phyloP scores from a whole-genome alignment of 2,888 invertebrate genomes.

The Nomada ruficornis region DNA sequence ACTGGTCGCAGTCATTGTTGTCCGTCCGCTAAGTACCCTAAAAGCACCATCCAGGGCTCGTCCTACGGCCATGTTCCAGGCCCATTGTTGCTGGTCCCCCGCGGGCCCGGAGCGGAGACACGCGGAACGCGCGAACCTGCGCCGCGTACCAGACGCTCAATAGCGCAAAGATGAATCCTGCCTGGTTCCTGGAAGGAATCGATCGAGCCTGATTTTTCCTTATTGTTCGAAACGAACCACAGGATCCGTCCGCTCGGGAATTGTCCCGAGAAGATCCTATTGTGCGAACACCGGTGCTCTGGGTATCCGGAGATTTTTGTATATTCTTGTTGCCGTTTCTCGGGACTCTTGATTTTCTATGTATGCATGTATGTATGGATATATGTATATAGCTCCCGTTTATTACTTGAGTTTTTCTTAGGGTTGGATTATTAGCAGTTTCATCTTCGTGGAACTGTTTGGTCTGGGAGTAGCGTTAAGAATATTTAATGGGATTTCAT shows the following conservation, averaged over 20 bases:
- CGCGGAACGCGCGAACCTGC: conserved; percentile 29
- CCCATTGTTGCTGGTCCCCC: conserved; percentile 43
- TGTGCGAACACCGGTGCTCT: conserved; percentile 14
- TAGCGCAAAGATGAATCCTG: conserved; percentile 46
- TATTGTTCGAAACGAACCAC: conserved; percentile 48
- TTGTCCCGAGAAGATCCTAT: conserved; percentile 50
- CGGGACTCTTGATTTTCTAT: background rate
- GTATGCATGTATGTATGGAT: background rate
- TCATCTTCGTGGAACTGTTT: background rate
- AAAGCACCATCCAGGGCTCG: conserved; percentile 52
- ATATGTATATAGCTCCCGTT: background rate
- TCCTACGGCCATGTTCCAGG: background rate
- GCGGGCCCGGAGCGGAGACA: conserved; percentile 12
- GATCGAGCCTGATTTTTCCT: conserved; percentile 56
- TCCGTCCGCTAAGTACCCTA: conserved; percentile 73
- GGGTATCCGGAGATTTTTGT: conserved; percentile 21
- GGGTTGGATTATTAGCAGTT: background rate
- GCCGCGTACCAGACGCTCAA: conserved; percentile 31
- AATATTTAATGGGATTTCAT: background rate
- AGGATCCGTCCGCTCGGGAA: conserved; percentile 31
- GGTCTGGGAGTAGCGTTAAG: background rate
- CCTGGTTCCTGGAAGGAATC: conserved; percentile 50
- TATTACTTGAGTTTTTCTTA: background rate
- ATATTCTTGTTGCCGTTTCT: conserved; percentile 4
- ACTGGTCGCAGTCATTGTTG: conserved; percentile 79